Base-by-base conservation (phyloP, 2,888 invertebrate species). In the Habroteleia sp. region DNA sequence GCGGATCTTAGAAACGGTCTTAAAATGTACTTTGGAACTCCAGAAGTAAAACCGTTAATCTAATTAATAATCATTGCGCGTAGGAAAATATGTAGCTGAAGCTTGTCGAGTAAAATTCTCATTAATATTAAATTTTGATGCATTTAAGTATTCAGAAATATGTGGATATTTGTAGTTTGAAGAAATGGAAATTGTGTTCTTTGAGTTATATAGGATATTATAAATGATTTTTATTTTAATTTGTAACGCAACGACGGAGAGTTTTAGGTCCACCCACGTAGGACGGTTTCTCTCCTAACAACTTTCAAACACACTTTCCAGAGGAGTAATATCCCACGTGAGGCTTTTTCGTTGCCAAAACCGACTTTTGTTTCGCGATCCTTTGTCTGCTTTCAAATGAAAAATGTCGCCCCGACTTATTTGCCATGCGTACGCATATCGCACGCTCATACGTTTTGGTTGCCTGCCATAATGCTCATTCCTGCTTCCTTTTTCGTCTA, bases 401-500 rank as follows among this genome's bases (percentile, higher is more conserved):
- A 39, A 66, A 66, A 20, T 23, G 27, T 10, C 25, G 44, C 33
- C 27, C 41, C 37, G 29, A 74, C 58, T 60, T 52, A 54, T 62
- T 71, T 62, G 37, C 25, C 41, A 48, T 56, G 52, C 72, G 44
- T 60, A 56, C 48, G 63, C 50, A 72, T 65, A 63, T 50, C 56
- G 44, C 42, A 37, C 29, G 29, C 27, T 46, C 48, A 52, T 42
- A 11, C 46, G 41, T 68, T 65, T 65, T 69, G 41, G 52, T 62
- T 65, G 39, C 52, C 62, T 74, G 65, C 71, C 29, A 56, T 44
- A 60, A 63, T 60, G 39, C 63, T 68, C 46, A 72, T 72, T 77
- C 72, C 33, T 73, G 54, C 37, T 72, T 66, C 74, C 74, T 74
- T 76, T 73, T 72, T 68, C 58, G 73, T 74, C 65, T 62, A 71